Base-by-base conservation (phyloP, 2,888 invertebrate genomes). In the Drosophila recens region DNA sequence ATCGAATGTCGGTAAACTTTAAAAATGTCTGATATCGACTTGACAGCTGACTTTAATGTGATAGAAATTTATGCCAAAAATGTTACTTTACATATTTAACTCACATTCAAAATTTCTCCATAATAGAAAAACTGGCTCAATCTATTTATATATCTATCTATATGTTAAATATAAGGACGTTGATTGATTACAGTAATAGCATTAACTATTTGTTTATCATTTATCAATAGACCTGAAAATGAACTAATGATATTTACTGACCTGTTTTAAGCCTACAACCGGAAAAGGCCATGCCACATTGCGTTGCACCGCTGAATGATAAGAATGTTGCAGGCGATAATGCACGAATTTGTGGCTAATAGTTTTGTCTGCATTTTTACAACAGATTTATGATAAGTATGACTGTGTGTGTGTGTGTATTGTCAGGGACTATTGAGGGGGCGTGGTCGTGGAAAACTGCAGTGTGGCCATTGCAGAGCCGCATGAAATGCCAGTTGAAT, bases 401-500 rank as follows among this genome's bases (percentile, higher is more conserved):
- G 20, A 43, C 42, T n/a, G 20, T n/a, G 36, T 33, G 46, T 36
- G 23, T 49, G 45, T 30, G 27, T 10, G 30, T 49, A 64, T 61
- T 82, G 71, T 72, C 82, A 85, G 53, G 61, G 62, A 15, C 53
- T 42, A 43, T 63, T 48, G 66, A 36, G 64, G 65, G 68, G 65
- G 68, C 70, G 72, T 67, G 73, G 69, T 51, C 36, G 71, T 43
- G 57, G 62, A 67, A 56, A 69, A 59, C 48, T 53, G 58, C 17
- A 77, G 79, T 74, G 71, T 70, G 72, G 77, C 69, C 67, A 67
- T 58, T 63, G 76, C 80, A 72, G 70, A 65, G 58, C 81, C 70
- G 64, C 73, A 70, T 64, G 72, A 84, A 89, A 89, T 87, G 77
- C 87, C 77, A 87, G 79, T 75, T 87, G 85, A 86, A 86, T 86